Conservation (phyloP, 2,797 vertebrate genomes). For the Bradypodion ventrale region DNA sequence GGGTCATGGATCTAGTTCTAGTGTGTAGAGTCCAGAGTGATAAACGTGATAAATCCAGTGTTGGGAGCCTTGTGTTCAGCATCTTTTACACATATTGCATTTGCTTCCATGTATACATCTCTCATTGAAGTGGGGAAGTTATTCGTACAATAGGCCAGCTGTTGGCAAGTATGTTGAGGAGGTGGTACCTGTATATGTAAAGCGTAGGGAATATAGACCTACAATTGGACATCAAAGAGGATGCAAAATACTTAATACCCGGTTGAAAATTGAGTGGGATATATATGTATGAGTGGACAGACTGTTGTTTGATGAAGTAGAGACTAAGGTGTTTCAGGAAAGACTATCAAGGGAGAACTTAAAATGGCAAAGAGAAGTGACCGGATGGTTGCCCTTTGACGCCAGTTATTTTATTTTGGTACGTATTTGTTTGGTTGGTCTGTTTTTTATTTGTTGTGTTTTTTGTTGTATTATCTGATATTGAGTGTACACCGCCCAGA, state of each 20-base stretch:
- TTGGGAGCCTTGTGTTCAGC: not conserved
- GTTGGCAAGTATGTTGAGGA: not conserved
- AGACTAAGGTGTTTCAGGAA: not conserved
- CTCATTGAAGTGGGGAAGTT: not conserved
- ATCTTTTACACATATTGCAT: not conserved
- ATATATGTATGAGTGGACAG: not conserved
- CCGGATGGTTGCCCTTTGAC: not conserved
- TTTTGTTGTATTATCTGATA: too few relatives aligned
- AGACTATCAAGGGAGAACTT: not conserved
- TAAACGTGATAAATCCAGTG: not conserved
- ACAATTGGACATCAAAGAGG: not conserved
- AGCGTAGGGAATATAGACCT: not conserved
- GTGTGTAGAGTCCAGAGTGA: not conserved
- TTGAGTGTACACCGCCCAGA: too few relatives aligned
- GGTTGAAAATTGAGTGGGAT: not conserved
- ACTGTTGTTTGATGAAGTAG: not conserved
- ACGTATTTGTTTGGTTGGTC: too few relatives aligned
- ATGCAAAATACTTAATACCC: not conserved
- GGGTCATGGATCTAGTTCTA: not conserved
- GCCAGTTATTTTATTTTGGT: too few relatives aligned
- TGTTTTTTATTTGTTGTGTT: too few relatives aligned
- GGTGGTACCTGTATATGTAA: not conserved
- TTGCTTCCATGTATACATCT: not conserved
- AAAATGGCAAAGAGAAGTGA: not conserved
- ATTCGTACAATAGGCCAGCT: not conserved